Conservation (phyloP, 2,888 invertebrate species). For the Drosophila pseudotalamancana region DNA sequence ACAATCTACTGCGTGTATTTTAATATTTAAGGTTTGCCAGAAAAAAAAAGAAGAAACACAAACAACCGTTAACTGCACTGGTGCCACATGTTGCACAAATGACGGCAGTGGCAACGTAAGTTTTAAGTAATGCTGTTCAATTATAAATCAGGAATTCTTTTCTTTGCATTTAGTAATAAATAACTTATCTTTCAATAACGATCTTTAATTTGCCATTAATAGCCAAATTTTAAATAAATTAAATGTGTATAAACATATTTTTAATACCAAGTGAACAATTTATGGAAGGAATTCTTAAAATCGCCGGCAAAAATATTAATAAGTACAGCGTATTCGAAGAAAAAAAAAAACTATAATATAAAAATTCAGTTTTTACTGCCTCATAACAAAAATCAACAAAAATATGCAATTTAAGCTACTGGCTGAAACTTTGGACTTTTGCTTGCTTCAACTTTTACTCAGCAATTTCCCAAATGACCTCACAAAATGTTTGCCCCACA, state of each 20-base stretch:
- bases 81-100: neutral
- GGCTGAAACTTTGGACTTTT: constrained; percentile 54
- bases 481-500: constrained; percentile 38
- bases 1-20: neutral
- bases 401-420: constrained; percentile 33
- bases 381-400: constrained; percentile 12
- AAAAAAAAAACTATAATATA: no score
- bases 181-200: no score
- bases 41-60: neutral
- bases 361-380: constrained; percentile 5
- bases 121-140: no score
- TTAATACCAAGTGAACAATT: no score
- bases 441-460: constrained; percentile 37
- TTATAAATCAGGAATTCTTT: no score
- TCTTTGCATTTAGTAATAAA: no score
- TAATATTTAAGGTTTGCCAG: neutral
- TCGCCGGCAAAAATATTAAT: neutral
- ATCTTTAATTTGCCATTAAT: no score
- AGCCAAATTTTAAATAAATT: no score
- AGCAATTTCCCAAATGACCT: constrained; percentile 55
- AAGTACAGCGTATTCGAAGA: neutral
- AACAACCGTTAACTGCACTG: no score
- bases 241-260: no score
- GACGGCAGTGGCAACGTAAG: neutral
- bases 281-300: no score